phyloP scores from a whole-genome alignment of 2,888 invertebrate genomes.

The Griposia aprilina region DNA sequence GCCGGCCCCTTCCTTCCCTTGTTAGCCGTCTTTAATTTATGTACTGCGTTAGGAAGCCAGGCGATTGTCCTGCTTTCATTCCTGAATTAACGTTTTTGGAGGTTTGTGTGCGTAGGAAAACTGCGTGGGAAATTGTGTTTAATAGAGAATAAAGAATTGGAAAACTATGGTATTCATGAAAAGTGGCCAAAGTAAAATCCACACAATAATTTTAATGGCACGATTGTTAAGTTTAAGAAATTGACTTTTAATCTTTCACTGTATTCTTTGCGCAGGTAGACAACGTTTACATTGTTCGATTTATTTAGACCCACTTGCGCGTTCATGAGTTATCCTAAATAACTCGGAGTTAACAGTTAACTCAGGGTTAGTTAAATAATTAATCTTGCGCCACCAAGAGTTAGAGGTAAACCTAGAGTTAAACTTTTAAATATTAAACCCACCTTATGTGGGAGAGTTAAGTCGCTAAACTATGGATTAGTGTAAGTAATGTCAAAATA shows the following conservation, averaged over 20 bases:
- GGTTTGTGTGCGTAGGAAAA: conserved; percentile 20
- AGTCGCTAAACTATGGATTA: no score
- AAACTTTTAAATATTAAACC: no score
- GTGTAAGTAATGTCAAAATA: no score
- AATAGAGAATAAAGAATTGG: not conserved
- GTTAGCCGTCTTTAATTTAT: conserved; percentile 69
- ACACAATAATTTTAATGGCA: not conserved
- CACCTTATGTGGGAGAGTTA: no score
- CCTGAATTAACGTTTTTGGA: conserved; percentile 55
- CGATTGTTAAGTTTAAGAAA: not conserved
- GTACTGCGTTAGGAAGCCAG: conserved; percentile 59
- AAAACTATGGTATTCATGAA: not conserved
- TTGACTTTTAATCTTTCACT: not conserved
- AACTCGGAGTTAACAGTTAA: no score
- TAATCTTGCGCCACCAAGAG: no score
- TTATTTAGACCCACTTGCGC: no score
- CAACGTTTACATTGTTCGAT: not conserved
- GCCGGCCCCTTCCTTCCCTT: conserved; percentile 76
- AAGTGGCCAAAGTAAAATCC: not conserved
- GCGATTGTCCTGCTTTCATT: conserved; percentile 66
- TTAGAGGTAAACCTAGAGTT: no score
- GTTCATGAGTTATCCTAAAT: no score
- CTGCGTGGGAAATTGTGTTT: conserved; percentile 18
- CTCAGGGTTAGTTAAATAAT: no score
- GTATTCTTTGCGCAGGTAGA: not conserved